Evolutionary conservation across 2,113 vertebrate genomes (phyloP).

Genomic region (Erpornis zantholeuca): DNA sequence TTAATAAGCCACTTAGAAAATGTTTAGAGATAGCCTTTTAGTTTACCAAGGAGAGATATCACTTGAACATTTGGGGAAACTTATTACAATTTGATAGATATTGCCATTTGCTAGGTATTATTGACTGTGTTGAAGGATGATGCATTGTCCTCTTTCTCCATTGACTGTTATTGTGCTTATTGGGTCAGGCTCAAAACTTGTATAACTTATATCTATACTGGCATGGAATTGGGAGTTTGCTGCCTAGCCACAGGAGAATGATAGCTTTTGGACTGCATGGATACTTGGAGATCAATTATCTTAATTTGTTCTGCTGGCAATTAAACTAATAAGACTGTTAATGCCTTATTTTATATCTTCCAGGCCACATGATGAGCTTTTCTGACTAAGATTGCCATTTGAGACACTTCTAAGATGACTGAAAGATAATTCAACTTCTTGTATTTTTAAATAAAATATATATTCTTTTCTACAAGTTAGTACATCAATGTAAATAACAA

Average conservation of each 20-base stretch:
- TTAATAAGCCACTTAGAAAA: background rate
- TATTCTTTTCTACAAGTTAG: background rate
- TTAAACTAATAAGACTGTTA: background rate
- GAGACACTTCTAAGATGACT: background rate
- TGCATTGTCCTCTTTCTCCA: background rate
- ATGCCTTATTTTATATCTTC: constrained; percentile 23
- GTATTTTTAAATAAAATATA: constrained; percentile 12
- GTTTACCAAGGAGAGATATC: background rate
- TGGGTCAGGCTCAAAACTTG: background rate
- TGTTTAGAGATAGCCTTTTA: background rate
- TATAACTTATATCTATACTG: background rate
- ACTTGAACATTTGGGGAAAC: background rate
- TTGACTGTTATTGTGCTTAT: background rate
- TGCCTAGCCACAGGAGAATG: background rate
- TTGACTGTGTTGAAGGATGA: background rate
- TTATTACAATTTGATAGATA: background rate
- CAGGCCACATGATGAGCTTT: background rate
- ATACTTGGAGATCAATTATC: constrained; percentile 5
- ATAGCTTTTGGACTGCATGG: background rate
- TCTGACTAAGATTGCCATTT: background rate
- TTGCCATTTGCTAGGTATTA: background rate
- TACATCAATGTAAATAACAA: constrained; percentile 7
- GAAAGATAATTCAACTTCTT: background rate
- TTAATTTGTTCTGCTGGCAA: constrained; percentile 36
- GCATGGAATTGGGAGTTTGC: background rate